Evolutionary conservation across 2,888 invertebrate species (phyloP), one percentile per base, ranked within the genome.

Genomic region (Idaea straminata): DNA sequence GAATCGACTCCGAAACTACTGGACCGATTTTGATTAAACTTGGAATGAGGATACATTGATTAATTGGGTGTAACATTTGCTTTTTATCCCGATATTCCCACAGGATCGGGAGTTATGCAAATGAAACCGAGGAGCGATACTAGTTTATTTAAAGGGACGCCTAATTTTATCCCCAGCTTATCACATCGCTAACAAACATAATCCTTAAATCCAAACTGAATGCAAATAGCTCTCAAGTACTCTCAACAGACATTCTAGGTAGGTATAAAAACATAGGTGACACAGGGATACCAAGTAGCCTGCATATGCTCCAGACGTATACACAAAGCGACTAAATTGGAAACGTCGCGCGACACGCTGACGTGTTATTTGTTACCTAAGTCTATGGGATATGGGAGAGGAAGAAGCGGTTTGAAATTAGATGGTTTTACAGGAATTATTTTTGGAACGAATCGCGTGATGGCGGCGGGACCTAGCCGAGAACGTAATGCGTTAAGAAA

Each of bases 281-380:
- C 74, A 77, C 74, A 74, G 59, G 66, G 74, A 81, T 74, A 77
- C 74, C 74, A 70, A 74, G 80, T 78, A 78, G 77, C 76, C 76
- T 72, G 75, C 73, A 59, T 59, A 59, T 34, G 59, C 77, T 77
- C 77, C 80, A 77, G 76, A 77, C 77, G 80, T 73, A 79, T 78
- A 76, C 76, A 81, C 78, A 79, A 77, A 78, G 80, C 81, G 76
- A 74, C 80, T 82, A 83, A 83, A 83, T 83, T 83, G 83, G 82
- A 83, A 83, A 83, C 80, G 83, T 82, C 82, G 76, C 81, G 71
- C 77, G 76, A 79, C 77, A 81, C 78, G 81, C 83, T 75, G 82
- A 83, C 83, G 76, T 80, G 82, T 80, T 83, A 82, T 83, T 83
- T 83, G 82, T 83, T 83, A 81, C 80, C 74, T 78, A 67, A 62